These are phyloP conservation scores for Fulmarus glacialis DNA, from an alignment of 2,113 vertebrate genomes.

Conservation along the genomic window DNA sequence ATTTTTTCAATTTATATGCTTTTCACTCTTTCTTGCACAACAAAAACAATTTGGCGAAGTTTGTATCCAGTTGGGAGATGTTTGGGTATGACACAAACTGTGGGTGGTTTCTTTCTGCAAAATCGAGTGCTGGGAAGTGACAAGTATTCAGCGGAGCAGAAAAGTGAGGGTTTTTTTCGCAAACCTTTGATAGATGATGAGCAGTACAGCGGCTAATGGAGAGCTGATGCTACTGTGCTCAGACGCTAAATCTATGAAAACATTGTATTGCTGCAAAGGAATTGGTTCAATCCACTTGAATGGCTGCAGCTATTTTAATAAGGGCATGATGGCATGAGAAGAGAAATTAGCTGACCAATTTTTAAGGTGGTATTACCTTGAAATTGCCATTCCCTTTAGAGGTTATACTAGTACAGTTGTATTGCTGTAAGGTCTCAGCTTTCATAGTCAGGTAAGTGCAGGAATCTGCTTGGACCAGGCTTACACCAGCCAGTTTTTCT, in stretches of 20 bases:
- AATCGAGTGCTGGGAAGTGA: neutral
- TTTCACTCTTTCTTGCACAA: neutral
- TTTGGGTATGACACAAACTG: neutral
- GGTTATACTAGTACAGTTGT: neutral
- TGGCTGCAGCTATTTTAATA: neutral
- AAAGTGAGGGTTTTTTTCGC: neutral
- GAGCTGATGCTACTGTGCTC: neutral
- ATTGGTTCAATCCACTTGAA: neutral
- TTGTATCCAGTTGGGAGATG: neutral
- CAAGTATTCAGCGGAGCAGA: neutral
- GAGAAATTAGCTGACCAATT: neutral
- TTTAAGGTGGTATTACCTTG: neutral
- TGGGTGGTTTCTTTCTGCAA: neutral
- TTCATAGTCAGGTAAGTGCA: neutral
- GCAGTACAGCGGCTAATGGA: neutral
- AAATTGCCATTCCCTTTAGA: neutral
- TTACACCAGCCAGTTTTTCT: neutral
- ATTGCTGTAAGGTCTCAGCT: neutral
- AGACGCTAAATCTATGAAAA: neutral
- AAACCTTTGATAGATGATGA: neutral
- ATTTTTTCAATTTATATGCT: neutral
- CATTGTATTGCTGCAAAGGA: neutral
- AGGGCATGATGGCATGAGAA: neutral
- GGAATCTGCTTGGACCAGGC: too few relatives aligned
- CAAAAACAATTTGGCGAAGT: neutral